Conservation (phyloP, 2,113 vertebrate species). For the Phaethon lepturus region DNA sequence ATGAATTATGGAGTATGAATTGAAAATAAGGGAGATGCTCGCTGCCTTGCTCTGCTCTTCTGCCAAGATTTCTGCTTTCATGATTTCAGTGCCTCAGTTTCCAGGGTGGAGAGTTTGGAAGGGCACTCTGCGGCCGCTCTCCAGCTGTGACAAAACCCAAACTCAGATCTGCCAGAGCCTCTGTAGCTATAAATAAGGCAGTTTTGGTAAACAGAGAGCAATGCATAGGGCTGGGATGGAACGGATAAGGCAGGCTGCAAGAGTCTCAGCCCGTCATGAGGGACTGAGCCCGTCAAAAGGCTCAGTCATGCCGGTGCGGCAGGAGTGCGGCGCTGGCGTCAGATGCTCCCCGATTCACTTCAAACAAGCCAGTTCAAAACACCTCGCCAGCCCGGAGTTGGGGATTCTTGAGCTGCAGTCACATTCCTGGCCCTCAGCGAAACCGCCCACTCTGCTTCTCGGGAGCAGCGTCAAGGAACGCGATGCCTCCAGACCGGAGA, state of each 20-base stretch:
- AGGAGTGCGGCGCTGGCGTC: not conserved
- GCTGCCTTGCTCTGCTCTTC: not conserved
- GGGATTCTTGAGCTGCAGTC: not conserved
- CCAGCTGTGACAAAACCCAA: not conserved
- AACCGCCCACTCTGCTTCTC: not conserved
- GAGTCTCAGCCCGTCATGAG: not conserved
- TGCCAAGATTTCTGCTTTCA: not conserved
- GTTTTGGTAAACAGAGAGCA: not conserved
- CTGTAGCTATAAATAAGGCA: not conserved
- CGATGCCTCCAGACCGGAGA: not conserved
- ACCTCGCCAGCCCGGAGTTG: rapidly evolving
- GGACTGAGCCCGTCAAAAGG: not conserved
- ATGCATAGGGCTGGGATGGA: not conserved
- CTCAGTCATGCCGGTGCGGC: not conserved
- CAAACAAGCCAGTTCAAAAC: not conserved
- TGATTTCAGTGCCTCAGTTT: not conserved
- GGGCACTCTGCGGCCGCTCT: not conserved
- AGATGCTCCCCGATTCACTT: not conserved
- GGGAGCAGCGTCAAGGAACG: not conserved
- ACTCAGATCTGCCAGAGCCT: not conserved
- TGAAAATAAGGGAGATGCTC: not conserved
- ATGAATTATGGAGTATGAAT: not conserved
- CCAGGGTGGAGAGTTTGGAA: not conserved
- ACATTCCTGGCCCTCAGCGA: not conserved
- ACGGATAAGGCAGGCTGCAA: not conserved